Evolutionary conservation across 2,113 vertebrate genomes (phyloP).

Genomic region (Capreolus pygargus): DNA sequence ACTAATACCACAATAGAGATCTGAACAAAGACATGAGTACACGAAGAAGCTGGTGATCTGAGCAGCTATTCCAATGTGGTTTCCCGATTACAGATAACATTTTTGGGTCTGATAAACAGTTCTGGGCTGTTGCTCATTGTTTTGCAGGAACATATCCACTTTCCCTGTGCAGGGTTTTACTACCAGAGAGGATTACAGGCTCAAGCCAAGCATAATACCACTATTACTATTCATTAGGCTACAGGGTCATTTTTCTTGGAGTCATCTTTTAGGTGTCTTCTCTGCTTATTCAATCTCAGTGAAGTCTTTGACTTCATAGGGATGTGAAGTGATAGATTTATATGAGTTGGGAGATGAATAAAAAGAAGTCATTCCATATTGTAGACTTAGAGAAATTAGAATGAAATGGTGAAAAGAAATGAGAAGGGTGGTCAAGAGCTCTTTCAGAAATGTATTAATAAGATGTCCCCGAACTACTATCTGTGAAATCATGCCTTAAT

Average conservation of each 20-base stretch:
- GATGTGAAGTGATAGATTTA: background rate
- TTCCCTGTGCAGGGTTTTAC: background rate
- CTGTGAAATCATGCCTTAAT: background rate
- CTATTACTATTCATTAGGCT: background rate
- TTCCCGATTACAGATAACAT: background rate
- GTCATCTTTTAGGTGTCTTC: constrained; percentile 26
- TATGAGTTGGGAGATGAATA: background rate
- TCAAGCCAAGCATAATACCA: background rate
- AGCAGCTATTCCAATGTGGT: background rate
- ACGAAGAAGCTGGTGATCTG: rapidly evolving
- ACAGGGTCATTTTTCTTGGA: constrained; percentile 29
- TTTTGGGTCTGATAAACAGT: background rate
- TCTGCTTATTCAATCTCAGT: background rate
- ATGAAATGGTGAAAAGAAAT: constrained; percentile 37
- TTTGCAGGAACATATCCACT: background rate
- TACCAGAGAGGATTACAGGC: background rate
- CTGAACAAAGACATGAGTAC: background rate
- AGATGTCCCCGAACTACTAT: background rate
- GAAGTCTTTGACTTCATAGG: background rate
- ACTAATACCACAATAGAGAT: background rate
- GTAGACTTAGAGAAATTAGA: constrained; percentile 44
- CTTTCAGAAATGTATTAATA: constrained; percentile 35
- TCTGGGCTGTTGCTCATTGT: background rate
- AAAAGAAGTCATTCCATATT: background rate
- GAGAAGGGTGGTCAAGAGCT: background rate